Evolutionary conservation across 2,888 invertebrate genomes (phyloP), one percentile per base, ranked within the genome.

Genomic region (Lasioglossum zephyrum): DNA sequence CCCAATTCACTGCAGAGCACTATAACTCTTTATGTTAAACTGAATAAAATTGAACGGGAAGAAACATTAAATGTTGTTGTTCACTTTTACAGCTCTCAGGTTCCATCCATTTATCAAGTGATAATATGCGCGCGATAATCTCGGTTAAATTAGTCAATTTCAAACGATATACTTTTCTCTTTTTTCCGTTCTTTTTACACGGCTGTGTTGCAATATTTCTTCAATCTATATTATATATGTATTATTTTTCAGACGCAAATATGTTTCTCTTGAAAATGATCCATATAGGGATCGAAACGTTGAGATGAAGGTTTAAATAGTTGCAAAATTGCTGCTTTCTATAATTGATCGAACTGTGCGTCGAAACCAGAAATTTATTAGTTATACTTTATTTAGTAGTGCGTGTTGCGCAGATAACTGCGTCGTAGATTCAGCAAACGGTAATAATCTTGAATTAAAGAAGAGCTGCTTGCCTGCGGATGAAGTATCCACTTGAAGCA

Each of bases 1-100:
- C 2, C 3, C 2, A 9, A 9, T 57, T 22, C n/a, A 11, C 22
- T n/a, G 22, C 22, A 22, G 0, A 22, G 0, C 0, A 9, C 1
- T n/a, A n/a, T 9, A 22, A 1, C n/a, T 3, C n/a, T 57, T n/a
- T 9, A n/a, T 11, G 9, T 4, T 11, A 9, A 11, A n/a, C 3
- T 9, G 57, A 57, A 57, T 57, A 57, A 57, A n/a, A 57, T 57
- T n/a, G n/a, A 22, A 57, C 2, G 11, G 11, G 0, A 4, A 5
- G 39, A 16, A 16, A 6, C 0, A 1, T 4, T 63, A 63, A 13
- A 31, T 44, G 44, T 44, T 5, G 16, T 31, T 63, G 4, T 31
- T 60, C 26, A 31, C 5, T 26, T 0, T 13, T 16, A 9, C n/a
- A 3, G 16, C 1, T 31, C 6, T 0, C 31, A 16, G 13, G 0